Base-by-base conservation (phyloP, 1,140 invertebrate genomes). In the Platyura marginata region DNA sequence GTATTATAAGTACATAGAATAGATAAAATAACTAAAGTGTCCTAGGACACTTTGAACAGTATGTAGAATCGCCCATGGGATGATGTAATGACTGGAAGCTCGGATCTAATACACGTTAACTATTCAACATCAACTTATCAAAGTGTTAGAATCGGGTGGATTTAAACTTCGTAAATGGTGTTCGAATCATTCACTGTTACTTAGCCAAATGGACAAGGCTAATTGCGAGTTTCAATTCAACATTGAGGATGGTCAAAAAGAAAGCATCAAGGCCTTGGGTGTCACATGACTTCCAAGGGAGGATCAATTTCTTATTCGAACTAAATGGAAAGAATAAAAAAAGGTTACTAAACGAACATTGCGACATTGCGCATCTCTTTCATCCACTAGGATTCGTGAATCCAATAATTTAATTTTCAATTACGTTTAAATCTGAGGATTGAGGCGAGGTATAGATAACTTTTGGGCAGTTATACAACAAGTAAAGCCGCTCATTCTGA, bases 301-400 rank as follows among this genome's bases (percentile, higher is more conserved):
- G 4, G 13, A 34, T 34, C 32, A 34, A 34, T 34, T 6, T 3
- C 16, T 11, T 11, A n/a, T n/a, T 34, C 32, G 16, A 34, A 6
- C 4, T 15, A 4, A 15, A 34, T 13, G 20, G 32, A 45, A 21
- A 3, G 33, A 2, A 21, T 25, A 19, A 9, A 44, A 18, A 47
- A 34, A 8, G 41, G n/a, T 48, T 1, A 55, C 56, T 1, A 59
- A 59, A 39, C 33, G 56, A 37, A 46, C 40, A 13, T 44, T 60
- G 8, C 2, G 46, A 59, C 11, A 43, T 61, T 10, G 47, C 57
- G 42, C 64, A n/a, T n/a, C n/a, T n/a, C n/a, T n/a, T n/a, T n/a
- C n/a, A n/a, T n/a, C n/a, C n/a, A n/a, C n/a, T n/a, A 21, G 61
- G 61, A 16, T 53, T 58, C 44, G 36, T 62, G 10, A 45, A 52